These are phyloP conservation scores for Drosophila sproati DNA, from an alignment of 1,140 invertebrate species.

Conservation along the genomic window DNA sequence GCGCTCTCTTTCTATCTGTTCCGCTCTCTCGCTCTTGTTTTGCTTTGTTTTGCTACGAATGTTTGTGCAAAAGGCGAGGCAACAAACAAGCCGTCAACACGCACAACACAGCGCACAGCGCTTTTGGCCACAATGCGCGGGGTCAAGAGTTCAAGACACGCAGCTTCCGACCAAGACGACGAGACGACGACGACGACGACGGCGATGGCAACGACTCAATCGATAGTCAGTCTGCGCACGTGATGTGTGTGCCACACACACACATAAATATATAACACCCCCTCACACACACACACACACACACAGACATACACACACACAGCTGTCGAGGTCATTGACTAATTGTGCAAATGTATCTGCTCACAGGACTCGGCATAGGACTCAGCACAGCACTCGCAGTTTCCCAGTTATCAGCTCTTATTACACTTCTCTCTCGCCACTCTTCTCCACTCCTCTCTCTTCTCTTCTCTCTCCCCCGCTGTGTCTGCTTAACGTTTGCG, in stretches of 20 bases:
- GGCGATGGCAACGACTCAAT: slow-evolving; percentile 70
- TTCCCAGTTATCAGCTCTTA: slow-evolving; percentile 10
- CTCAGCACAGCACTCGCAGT: background rate
- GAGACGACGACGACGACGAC: slow-evolving; percentile 46
- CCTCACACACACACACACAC: background rate
- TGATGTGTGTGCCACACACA: slow-evolving; percentile 51
- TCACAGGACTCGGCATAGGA: background rate
- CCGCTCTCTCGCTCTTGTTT: slow-evolving; percentile 5
- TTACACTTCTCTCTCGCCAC: slow-evolving; percentile 11
- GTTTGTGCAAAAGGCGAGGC: slow-evolving; percentile 50
- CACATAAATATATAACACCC: background rate
- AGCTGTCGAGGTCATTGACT: slow-evolving; percentile 77
- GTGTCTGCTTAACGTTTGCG: slow-evolving; percentile 32
- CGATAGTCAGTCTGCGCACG: slow-evolving; percentile 80
- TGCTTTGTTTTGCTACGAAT: slow-evolving; percentile 78
- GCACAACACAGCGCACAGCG: slow-evolving; percentile 40
- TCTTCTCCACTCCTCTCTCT: background rate
- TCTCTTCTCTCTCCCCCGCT: background rate
- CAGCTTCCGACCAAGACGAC: slow-evolving; percentile 66
- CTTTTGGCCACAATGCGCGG: slow-evolving; percentile 51
- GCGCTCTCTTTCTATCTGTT: slow-evolving; percentile 12
- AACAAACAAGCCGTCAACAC: slow-evolving; percentile 16
- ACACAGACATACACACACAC: slow-evolving; percentile 21
- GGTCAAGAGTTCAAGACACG: slow-evolving; percentile 80
- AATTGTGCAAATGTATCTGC: slow-evolving; percentile 71